A percentile compares a stretch with the other conserved stretches of the same genome.
phyloP scores from a whole-genome alignment of 2,113 vertebrate species.

The Pelmatolapia mariae region DNA sequence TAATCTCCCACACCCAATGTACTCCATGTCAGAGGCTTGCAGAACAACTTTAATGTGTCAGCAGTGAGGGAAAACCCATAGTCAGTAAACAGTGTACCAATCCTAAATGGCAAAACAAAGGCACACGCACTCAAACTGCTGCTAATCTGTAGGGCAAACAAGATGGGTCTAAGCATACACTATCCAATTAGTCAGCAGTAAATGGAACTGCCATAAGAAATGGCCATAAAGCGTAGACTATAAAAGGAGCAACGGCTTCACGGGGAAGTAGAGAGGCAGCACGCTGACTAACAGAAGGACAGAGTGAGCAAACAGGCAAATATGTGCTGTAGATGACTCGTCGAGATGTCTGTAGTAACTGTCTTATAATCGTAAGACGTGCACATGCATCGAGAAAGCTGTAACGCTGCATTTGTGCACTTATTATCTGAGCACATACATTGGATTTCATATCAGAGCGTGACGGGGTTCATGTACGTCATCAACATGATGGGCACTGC shows the following conservation, averaged over 20 bases:
- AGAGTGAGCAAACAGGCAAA: background rate
- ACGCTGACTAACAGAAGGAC: background rate
- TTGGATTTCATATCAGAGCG: background rate
- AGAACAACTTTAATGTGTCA: constrained; percentile 11
- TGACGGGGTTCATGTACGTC: background rate
- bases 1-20: constrained; percentile 37
- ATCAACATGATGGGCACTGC: background rate
- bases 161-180: constrained; percentile 13
- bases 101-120: background rate
- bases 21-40: background rate
- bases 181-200: constrained; percentile 41
- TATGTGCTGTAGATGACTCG: background rate
- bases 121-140: background rate
- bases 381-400: background rate
- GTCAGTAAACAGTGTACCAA: background rate
- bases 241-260: constrained; percentile 10
- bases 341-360: background rate
- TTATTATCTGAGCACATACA: background rate
- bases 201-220: constrained; percentile 47
- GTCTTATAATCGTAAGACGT: background rate
- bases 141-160: constrained; percentile 49
- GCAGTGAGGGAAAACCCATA: background rate
- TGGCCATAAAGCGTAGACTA: constrained; percentile 21
- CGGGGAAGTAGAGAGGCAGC: background rate
- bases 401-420: background rate